phyloP scores from a whole-genome alignment of 2,113 vertebrate genomes.

The Coracopsis vasa region DNA sequence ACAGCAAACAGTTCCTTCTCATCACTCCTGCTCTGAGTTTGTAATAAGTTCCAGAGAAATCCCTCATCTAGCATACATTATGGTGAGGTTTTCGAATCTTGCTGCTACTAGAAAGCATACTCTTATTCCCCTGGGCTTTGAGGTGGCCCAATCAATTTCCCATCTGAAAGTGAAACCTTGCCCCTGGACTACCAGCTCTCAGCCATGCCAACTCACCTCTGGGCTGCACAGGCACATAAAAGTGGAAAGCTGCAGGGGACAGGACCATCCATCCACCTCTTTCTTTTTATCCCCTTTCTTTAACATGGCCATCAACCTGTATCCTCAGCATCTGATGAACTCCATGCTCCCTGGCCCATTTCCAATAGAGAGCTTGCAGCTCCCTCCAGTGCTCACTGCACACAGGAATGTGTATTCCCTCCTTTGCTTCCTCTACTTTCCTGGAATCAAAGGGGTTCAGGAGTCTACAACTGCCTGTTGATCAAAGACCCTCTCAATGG shows the following conservation, averaged over 20 bases:
- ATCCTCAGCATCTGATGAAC: background rate
- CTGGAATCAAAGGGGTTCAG: background rate
- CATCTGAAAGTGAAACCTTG: background rate
- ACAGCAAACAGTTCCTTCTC: background rate
- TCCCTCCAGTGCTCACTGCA: fast-evolving
- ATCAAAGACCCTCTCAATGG: background rate
- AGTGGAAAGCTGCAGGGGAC: background rate
- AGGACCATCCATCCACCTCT: background rate
- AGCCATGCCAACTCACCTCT: background rate
- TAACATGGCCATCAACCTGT: background rate
- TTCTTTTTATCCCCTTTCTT: background rate
- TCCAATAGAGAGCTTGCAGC: background rate
- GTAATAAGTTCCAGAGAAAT: background rate
- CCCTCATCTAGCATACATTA: background rate
- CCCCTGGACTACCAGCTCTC: background rate
- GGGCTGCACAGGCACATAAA: background rate
- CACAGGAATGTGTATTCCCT: background rate
- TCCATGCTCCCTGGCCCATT: background rate
- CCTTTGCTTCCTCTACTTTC: background rate
- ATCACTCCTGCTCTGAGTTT: background rate
- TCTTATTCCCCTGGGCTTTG: background rate
- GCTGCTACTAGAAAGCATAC: background rate
- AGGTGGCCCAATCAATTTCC: background rate
- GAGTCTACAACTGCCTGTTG: background rate
- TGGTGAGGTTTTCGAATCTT: background rate